A percentile compares a stretch with the other conserved stretches of the same genome.
Evolutionary conservation across 1,140 invertebrate species (phyloP).

Genomic region (Rhyzopertha dominica): DNA sequence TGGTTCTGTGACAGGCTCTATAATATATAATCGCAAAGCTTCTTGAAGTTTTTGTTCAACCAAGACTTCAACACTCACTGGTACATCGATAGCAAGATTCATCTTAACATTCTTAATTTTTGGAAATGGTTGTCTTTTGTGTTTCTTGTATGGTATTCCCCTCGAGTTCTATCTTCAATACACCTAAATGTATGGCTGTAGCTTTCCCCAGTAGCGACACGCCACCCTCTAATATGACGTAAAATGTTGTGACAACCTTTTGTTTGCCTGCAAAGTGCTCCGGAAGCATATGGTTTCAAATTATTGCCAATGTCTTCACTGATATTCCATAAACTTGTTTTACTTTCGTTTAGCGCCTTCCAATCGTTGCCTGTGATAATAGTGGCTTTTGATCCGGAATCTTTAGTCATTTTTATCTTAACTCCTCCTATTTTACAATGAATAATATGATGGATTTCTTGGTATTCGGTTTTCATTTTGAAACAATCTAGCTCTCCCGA

Average conservation of each 20-base stretch:
- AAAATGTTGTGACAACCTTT: neutral
- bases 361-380: no score
- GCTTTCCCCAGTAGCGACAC: neutral
- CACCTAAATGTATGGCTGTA: neutral
- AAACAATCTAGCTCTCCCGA: no score
- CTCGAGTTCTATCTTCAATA: neutral
- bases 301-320: neutral
- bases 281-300: neutral
- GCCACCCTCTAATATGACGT: neutral
- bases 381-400: no score
- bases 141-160: neutral
- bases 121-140: neutral
- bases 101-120: neutral
- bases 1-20: conserved; percentile 16
- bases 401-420: no score
- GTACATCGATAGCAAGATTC: conserved; percentile 1
- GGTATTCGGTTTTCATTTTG: no score
- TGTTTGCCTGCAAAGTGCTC: neutral
- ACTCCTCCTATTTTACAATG: no score
- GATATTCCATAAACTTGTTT: no score
- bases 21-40: neutral
- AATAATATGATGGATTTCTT: conserved; percentile 1
- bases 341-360: no score
- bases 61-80: neutral
- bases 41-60: conserved; percentile 3